Conservation (phyloP, 2,888 invertebrate species). For the Sesamia inferens region DNA sequence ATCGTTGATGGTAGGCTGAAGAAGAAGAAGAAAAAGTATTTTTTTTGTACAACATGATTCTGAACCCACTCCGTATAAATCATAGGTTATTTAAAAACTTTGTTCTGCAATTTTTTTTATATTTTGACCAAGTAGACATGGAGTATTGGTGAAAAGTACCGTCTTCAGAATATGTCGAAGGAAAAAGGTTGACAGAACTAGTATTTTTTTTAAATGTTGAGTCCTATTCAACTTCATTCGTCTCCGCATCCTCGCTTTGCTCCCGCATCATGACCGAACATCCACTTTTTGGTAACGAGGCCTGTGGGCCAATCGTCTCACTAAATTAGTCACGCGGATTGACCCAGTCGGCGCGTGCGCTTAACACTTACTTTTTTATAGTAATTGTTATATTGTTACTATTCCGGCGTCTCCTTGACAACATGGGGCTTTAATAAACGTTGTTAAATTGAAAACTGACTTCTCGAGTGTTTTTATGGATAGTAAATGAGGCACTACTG, state of each 20-base stretch:
- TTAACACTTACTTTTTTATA: slow-evolving; percentile 67
- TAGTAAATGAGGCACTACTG: background rate
- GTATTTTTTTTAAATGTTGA: background rate
- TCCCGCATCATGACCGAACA: slow-evolving; percentile 34
- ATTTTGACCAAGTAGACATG: too few species aligned
- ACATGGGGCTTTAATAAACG: slow-evolving; percentile 19
- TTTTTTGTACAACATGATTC: too few species aligned
- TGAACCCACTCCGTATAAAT: too few species aligned
- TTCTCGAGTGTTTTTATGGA: slow-evolving; percentile 5
- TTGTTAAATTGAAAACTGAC: slow-evolving; percentile 12
- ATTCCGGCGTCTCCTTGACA: slow-evolving; percentile 51
- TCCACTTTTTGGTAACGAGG: slow-evolving; percentile 68
- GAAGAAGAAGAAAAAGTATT: too few species aligned
- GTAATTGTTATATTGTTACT: slow-evolving; percentile 56
- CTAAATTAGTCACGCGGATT: slow-evolving; percentile 80
- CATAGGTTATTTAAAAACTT: too few species aligned
- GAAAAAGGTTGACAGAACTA: background rate
- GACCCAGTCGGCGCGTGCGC: slow-evolving; percentile 80
- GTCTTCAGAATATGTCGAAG: background rate
- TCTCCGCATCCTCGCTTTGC: slow-evolving; percentile 32
- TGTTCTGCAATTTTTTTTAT: too few species aligned
- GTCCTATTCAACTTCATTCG: background rate
- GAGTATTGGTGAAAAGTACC: background rate
- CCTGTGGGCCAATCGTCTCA: slow-evolving; percentile 77
- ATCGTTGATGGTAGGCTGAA: too few species aligned